Conservation (phyloP, 1,140 invertebrate genomes). For the Harpegnathos saltator region DNA sequence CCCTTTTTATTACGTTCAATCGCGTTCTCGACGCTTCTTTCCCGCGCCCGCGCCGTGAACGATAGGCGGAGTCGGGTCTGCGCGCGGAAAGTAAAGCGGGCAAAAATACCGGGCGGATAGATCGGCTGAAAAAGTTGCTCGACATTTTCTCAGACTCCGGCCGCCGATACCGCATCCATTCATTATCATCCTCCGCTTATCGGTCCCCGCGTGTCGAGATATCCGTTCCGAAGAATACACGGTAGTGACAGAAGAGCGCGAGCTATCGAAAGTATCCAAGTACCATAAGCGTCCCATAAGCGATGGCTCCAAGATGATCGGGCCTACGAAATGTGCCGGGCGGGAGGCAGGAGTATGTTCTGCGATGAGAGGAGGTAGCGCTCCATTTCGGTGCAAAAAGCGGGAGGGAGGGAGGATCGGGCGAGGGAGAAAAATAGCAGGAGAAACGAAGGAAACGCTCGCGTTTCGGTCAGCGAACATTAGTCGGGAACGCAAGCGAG, state of each 20-base stretch:
- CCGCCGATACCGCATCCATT: too few relatives aligned
- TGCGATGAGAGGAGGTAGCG: background rate
- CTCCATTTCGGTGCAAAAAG: slow-evolving; percentile 34
- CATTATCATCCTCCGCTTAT: background rate
- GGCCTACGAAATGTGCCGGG: background rate
- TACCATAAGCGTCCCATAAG: slow-evolving; percentile 21
- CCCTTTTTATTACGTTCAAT: too few relatives aligned
- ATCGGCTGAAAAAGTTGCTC: background rate
- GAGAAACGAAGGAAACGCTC: slow-evolving; percentile 37
- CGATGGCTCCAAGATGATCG: background rate
- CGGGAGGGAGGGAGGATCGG: slow-evolving; percentile 23
- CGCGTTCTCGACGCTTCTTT: too few relatives aligned
- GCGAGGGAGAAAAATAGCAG: slow-evolving; percentile 53
- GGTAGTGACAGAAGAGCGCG: background rate
- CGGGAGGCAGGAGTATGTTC: background rate
- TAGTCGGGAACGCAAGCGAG: slow-evolving; percentile 67
- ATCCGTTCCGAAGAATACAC: background rate
- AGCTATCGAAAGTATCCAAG: background rate
- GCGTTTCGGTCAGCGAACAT: slow-evolving; percentile 61
- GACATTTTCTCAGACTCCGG: background rate
- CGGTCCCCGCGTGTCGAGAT: background rate
- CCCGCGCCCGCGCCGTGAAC: too few relatives aligned
- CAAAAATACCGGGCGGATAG: background rate
- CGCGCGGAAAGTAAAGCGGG: background rate
- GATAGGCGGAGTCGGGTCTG: too few relatives aligned